These are phyloP conservation scores for Celastrina argiolus DNA, from an alignment of 2,888 invertebrate genomes.

Conservation along the genomic window DNA sequence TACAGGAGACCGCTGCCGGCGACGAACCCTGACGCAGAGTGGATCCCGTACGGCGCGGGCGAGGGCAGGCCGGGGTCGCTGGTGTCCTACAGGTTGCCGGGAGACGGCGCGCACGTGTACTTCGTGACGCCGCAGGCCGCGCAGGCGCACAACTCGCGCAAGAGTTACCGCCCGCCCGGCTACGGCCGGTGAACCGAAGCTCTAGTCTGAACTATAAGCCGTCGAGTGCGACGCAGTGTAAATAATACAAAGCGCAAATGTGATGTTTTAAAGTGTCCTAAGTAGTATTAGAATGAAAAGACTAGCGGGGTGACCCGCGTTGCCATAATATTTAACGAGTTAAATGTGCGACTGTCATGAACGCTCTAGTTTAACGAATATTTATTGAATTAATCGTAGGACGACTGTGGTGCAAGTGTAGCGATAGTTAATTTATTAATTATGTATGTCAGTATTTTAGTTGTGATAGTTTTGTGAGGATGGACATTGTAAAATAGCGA, in stretches of 20 bases:
- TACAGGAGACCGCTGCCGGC: constrained; percentile 77
- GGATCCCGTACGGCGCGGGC: constrained; percentile 69
- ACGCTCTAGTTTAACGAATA: constrained; percentile 54
- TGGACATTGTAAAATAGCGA: constrained; percentile 40
- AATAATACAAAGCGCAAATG: constrained; percentile 73
- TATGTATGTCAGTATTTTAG: constrained; percentile 72
- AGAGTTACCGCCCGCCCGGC: constrained; percentile 59
- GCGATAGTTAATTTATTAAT: constrained; percentile 74
- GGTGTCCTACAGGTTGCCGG: constrained; percentile 85
- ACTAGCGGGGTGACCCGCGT: constrained; percentile 65
- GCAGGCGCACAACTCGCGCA: constrained; percentile 40
- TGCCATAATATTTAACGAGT: constrained; percentile 72
- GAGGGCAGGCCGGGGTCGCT: constrained; percentile 64
- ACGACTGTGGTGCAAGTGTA: constrained; percentile 67
- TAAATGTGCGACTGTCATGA: constrained; percentile 52
- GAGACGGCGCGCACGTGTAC: constrained; percentile 87
- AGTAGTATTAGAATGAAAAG: constrained; percentile 68
- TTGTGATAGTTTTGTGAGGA: constrained; percentile 52
- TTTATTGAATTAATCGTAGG: constrained; percentile 73
- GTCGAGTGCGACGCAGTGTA: constrained; percentile 58
- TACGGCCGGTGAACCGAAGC: constrained; percentile 74
- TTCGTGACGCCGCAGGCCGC: constrained; percentile 84
- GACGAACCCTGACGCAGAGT: constrained; percentile 79
- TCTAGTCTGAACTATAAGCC: constrained; percentile 69
- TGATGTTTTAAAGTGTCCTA: constrained; percentile 75